phyloP scores from a whole-genome alignment of 2,888 invertebrate genomes.

The Crematogaster levior region DNA sequence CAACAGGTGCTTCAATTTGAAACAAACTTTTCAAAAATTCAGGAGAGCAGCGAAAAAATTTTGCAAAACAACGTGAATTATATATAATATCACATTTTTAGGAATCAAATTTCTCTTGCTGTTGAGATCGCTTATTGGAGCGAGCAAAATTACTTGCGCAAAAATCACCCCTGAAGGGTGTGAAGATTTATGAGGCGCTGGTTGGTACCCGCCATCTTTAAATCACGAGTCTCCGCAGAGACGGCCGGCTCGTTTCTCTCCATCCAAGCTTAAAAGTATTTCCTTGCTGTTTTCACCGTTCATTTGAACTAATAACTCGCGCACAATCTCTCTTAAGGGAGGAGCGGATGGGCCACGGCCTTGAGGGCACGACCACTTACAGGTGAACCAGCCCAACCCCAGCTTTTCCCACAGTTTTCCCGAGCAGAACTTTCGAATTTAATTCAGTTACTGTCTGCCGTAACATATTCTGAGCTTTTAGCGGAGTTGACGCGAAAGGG shows the following conservation, averaged over 20 bases:
- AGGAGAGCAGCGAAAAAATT: background rate
- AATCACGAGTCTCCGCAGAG: slow-evolving; percentile 40
- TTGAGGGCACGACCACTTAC: slow-evolving; percentile 31
- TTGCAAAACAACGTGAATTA: background rate
- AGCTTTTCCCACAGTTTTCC: slow-evolving; percentile 42
- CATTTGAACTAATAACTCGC: slow-evolving; percentile 60
- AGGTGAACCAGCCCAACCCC: slow-evolving; percentile 14
- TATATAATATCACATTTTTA: background rate
- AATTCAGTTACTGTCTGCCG: slow-evolving; percentile 54
- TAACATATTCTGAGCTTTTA: slow-evolving; percentile 35
- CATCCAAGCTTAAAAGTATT: slow-evolving; percentile 60
- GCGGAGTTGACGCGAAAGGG: background rate
- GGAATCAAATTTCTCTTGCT: background rate
- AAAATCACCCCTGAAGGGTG: slow-evolving; percentile 1
- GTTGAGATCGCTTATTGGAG: slow-evolving; percentile 7
- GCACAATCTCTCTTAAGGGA: background rate
- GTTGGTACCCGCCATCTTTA: slow-evolving; percentile 21
- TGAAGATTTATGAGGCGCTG: slow-evolving; percentile 34
- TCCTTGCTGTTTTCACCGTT: slow-evolving; percentile 61
- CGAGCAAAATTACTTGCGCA: background rate
- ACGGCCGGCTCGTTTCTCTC: slow-evolving; percentile 45
- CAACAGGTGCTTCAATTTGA: background rate
- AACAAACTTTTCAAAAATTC: background rate
- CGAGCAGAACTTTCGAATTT: slow-evolving; percentile 57
- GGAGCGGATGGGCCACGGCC: background rate